phyloP scores from a whole-genome alignment of 2,113 vertebrate species.

The Ifrita kowaldi region DNA sequence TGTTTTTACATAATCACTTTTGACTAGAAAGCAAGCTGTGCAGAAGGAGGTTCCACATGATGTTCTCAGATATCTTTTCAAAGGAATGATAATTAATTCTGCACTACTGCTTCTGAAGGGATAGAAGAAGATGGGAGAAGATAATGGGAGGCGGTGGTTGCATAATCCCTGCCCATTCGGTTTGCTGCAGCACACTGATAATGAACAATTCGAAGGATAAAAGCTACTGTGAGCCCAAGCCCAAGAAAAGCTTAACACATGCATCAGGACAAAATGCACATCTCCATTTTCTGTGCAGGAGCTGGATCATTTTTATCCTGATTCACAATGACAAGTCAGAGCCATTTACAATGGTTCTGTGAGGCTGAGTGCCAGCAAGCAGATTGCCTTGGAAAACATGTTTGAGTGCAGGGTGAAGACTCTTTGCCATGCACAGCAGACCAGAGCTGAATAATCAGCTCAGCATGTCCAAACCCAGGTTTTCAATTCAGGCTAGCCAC shows the following conservation, averaged over 20 bases:
- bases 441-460: not conserved
- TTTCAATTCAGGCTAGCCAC: not conserved
- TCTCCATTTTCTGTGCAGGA: not conserved
- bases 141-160: not conserved
- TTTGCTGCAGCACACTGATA: not conserved
- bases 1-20: slow-evolving; percentile 14
- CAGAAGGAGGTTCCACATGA: not conserved
- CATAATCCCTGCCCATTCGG: not conserved
- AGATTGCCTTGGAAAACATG: slow-evolving; percentile 20
- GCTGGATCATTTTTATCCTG: not conserved
- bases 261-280: not conserved
- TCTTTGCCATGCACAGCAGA: not conserved
- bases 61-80: slow-evolving; percentile 34
- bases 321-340: slow-evolving; percentile 31
- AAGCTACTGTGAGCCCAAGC: not conserved
- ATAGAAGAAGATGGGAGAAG: not conserved
- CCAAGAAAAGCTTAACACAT: not conserved
- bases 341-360: not conserved
- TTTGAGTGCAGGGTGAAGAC: not conserved
- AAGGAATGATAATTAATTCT: slow-evolving; percentile 45
- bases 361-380: slow-evolving; percentile 4
- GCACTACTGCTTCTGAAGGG: slow-evolving; percentile 17
- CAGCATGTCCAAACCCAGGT: not conserved
- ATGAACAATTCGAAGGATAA: not conserved
- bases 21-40: slow-evolving; percentile 19